phyloP scores from a whole-genome alignment of 2,797 vertebrate genomes.

The Rhadinocentrus ornatus region DNA sequence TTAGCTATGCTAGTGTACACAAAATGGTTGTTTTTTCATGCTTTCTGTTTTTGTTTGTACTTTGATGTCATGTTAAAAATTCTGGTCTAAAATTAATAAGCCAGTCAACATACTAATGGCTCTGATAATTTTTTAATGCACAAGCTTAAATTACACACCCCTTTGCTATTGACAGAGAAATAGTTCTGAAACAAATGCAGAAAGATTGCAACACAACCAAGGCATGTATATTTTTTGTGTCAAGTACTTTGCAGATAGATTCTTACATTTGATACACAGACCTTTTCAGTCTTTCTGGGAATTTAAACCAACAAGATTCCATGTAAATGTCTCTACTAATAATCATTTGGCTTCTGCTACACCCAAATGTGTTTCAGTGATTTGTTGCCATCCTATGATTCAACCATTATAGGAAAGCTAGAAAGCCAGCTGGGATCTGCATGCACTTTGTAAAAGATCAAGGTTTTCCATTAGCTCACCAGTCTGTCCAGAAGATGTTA shows the following conservation, averaged over 20 bases:
- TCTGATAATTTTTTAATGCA: background rate
- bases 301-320: constrained; percentile 28
- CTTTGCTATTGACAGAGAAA: background rate
- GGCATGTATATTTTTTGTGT: background rate
- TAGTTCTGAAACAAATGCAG: background rate
- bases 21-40: too few species aligned
- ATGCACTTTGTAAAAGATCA: constrained; percentile 63
- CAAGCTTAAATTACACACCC: background rate
- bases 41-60: too few species aligned
- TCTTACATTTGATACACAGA: constrained; percentile 8
- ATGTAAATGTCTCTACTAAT: constrained; percentile 51
- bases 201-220: background rate
- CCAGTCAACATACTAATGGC: background rate
- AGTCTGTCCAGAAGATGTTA: constrained; percentile 53
- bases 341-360: constrained; percentile 63
- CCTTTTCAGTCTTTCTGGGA: constrained; percentile 44
- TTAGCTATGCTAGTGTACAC: too few species aligned
- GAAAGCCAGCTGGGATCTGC: constrained; percentile 58
- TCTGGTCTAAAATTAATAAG: background rate
- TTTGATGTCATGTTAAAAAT: too few species aligned
- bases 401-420: constrained; percentile 53
- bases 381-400: constrained; percentile 67
- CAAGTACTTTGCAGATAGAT: constrained; percentile 4
- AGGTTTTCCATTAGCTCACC: constrained; percentile 77
- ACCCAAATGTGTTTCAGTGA: constrained; percentile 46